phyloP scores from a whole-genome alignment of 2,113 vertebrate species.

The Montifringilla adamsi region DNA sequence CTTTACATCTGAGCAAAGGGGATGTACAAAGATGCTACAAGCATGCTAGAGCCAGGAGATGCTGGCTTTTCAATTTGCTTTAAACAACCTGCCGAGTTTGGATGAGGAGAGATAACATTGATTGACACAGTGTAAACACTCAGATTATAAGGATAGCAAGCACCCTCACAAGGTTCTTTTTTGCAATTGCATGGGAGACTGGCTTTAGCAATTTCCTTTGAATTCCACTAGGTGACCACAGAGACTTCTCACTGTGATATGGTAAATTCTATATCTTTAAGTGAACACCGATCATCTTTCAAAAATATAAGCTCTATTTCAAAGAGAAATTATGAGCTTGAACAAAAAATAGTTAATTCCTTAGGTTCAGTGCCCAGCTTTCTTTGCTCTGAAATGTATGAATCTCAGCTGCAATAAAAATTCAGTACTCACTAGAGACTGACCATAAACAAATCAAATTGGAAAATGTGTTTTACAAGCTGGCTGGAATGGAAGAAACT shows the following conservation, averaged over 20 bases:
- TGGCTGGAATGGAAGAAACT: neutral
- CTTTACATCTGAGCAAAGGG: neutral
- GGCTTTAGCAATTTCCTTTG: neutral
- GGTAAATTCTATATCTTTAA: neutral
- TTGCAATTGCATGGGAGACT: neutral
- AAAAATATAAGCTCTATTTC: neutral
- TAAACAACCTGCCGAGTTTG: neutral
- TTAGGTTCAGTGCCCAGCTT: neutral
- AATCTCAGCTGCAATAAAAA: neutral
- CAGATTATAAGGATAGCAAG: neutral
- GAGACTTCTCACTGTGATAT: neutral
- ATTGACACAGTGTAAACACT: neutral
- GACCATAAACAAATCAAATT: neutral
- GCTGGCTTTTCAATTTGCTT: neutral
- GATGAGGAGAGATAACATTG: neutral
- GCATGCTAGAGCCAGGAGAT: neutral
- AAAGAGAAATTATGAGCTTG: neutral
- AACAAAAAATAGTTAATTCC: neutral
- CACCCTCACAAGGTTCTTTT: neutral
- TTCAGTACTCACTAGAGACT: neutral
- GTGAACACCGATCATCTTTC: neutral
- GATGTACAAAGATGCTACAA: neutral
- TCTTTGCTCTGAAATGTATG: neutral
- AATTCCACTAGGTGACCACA: neutral
- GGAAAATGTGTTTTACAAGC: neutral